A percentile compares a stretch with the other conserved stretches of the same genome.
Evolutionary conservation across 2,888 invertebrate species (phyloP).

Genomic region (Phlogophora meticulosa): DNA sequence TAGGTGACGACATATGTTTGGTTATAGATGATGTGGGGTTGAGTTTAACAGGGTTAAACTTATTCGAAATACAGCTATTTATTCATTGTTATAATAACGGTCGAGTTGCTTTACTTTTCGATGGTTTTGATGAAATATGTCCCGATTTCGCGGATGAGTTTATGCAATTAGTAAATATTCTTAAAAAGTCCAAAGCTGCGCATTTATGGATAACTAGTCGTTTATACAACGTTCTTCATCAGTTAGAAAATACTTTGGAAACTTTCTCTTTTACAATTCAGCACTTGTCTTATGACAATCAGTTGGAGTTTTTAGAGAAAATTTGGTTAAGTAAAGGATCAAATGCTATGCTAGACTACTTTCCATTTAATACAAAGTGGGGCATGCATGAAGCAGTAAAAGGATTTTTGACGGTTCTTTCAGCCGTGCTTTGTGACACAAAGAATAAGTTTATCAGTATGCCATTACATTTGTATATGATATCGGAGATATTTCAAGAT

Average conservation of each 20-base stretch:
- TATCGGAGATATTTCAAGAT: constrained; percentile 53
- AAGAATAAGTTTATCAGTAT: constrained; percentile 49
- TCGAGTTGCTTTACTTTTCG: constrained; percentile 51
- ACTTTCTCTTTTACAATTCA: constrained; percentile 57
- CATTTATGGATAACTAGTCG: constrained; percentile 63
- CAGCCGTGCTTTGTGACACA: constrained; percentile 20
- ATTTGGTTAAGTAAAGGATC: constrained; percentile 40
- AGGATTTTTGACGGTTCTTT: constrained; percentile 34
- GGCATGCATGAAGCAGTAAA: constrained; percentile 3
- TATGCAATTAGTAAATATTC: constrained; percentile 43
- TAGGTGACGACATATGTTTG: constrained; percentile 11
- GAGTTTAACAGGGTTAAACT: constrained; percentile 13
- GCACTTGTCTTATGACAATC: constrained; percentile 43
- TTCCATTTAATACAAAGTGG: constrained; percentile 34
- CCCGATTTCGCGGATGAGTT: constrained; percentile 55
- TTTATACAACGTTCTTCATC: constrained; percentile 47
- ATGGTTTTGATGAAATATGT: constrained; percentile 67
- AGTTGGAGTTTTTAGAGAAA: constrained; percentile 43
- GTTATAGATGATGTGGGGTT: neutral
- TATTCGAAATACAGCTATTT: constrained; percentile 52
- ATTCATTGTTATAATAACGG: constrained; percentile 52
- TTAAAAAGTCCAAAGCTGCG: constrained; percentile 44
- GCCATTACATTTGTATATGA: constrained; percentile 61
- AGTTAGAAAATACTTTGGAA: constrained; percentile 56
- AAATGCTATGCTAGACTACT: constrained; percentile 16